Evolutionary conservation across 2,113 vertebrate species (phyloP), one percentile per base, ranked within the genome.

Genomic region (Balaeniceps rex): DNA sequence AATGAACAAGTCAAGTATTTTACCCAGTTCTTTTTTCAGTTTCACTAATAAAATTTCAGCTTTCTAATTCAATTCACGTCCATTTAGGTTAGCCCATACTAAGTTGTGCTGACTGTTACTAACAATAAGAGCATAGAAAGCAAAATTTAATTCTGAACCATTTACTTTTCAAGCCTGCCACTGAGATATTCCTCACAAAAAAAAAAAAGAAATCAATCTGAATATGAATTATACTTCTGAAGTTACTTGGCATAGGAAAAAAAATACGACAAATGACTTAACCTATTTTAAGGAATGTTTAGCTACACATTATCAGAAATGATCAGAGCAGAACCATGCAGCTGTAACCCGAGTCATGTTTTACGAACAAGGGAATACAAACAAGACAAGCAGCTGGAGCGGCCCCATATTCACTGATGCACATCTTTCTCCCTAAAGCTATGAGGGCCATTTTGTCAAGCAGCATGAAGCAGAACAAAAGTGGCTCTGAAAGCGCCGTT

Each of bases 401-500:
- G 83, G 97, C 97, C 98, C 96, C 92, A 65, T 52, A 90, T 52
- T 87, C 98, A 97, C 97, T 98, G 98, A 98, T 97, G 98, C 98
- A 98, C 98, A 97, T 98, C 98, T 97, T 96, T 95, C 96, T 95
- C 97, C 97, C 97, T 93, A 75, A 93, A 97, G 97, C 97, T 89
- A 97, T 94, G 97, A 98, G 97, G 97, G 98, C 97, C 97, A 97
- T 98, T 98, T 97, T 98, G 98, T 98, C 98, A 98, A 82, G 97
- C 97, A 98, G 97, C 94, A 96, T 95, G 96, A 81, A 97, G 97
- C 92, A 96, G 98, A 98, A 99, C 98, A 99, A 98, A 98, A 99
- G 98, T 97, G 97, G 88, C 97, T 99, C 98, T 97, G 96, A 98
- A 96, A 97, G 97, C 90, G 92, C 97, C 63, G 93, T 97, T 95